Base-by-base conservation (phyloP, 2,888 invertebrate genomes). In the Thera obeliscata region DNA sequence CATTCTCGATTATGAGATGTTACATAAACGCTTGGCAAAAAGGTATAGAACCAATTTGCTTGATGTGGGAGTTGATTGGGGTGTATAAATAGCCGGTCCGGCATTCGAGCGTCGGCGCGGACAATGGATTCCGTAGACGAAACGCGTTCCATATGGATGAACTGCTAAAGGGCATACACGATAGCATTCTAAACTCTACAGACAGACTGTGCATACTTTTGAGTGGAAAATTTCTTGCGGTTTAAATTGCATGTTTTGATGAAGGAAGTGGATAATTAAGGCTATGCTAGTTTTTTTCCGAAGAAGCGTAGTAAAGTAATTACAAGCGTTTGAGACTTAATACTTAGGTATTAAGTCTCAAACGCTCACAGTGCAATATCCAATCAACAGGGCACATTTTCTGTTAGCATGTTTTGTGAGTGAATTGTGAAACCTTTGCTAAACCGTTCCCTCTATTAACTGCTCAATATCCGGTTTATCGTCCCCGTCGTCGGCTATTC, bases 91-190 rank as follows among this genome's bases (percentile, higher is more conserved):
- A 93, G 92, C 74, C 74, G 73, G 76, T 73, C 77, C 81, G 87
- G 87, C 85, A 86, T 87, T 81, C 83, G 72, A 81, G 73, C 69
- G 72, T 70, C 70, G 82, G 79, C 85, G 84, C 87, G 90, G 91
- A 91, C 92, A 91, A 91, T 90, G 88, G 90, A 91, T 89, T 89
- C 90, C 88, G 84, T 85, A 88, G 89, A 87, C 88, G 84, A 89
- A 89, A 86, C 88, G 82, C 85, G 90, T 88, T 91, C 89, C 91
- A 91, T 93, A 91, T 91, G 91, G 90, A 90, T 90, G 88, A 87
- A 83, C 87, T 80, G 81, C 81, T 85, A 89, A 89, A 90, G 90
- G 87, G 87, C 84, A 88, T 78, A 81, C 79, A 78, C 78, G 81
- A 85, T 82, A 79, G 74, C 80, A 78, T 81, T 81, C 80, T 76